Evolutionary conservation across 2,797 vertebrate genomes (phyloP).

Genomic region (Cirrhinus mrigala): DNA sequence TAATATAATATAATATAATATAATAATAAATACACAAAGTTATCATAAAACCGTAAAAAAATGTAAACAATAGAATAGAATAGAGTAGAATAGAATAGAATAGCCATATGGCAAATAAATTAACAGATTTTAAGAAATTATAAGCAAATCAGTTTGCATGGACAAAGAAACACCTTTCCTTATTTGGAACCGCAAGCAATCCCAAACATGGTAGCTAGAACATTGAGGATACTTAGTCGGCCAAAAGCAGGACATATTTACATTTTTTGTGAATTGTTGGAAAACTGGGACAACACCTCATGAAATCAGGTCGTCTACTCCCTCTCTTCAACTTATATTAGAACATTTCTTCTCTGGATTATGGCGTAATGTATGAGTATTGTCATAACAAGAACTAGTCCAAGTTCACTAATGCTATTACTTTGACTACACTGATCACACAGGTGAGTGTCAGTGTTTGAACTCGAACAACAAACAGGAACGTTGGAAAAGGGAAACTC

Average conservation of each 20-base stretch:
- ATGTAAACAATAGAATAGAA: neutral
- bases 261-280: constrained; percentile 2
- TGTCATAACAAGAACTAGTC: neutral
- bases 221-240: neutral
- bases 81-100: neutral
- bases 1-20: too few species aligned
- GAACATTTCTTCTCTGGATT: neutral
- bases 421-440: neutral
- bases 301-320: neutral
- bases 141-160: neutral
- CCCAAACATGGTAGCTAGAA: neutral
- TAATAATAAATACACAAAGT: too few species aligned
- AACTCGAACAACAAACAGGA: neutral
- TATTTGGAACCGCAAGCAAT: neutral
- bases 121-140: neutral
- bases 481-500: neutral
- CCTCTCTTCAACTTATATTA: neutral
- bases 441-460: constrained; percentile 9
- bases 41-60: too few species aligned
- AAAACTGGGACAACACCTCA: neutral
- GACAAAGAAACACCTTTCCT: neutral
- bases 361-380: neutral
- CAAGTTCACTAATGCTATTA: neutral
- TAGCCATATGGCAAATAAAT: neutral
- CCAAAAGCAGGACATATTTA: constrained; percentile 19